A percentile compares a stretch with the other conserved stretches of the same genome.
Evolutionary conservation across 53 echinoderm and acorn worm genomes (phyloP).

Genomic region (Mesocentrotus franciscanus): DNA sequence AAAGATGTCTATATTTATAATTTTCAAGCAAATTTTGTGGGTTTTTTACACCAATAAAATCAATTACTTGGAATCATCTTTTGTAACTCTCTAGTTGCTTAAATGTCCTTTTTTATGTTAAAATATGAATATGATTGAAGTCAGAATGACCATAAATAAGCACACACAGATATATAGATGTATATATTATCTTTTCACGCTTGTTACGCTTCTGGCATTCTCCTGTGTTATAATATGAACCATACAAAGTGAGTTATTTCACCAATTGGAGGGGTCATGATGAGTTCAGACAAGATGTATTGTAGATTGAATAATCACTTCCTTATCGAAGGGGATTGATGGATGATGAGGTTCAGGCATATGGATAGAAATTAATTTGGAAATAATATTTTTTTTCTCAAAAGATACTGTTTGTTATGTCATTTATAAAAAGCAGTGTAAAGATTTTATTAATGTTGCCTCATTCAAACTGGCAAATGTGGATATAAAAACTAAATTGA

Average conservation of each 20-base stretch:
- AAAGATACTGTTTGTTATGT: neutral
- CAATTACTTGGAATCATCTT: neutral
- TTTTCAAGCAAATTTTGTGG: neutral
- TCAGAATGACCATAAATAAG: neutral
- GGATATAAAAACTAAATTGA: neutral
- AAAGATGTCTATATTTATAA: neutral
- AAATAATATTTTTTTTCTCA: no score
- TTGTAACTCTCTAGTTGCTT: neutral
- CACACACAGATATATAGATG: neutral
- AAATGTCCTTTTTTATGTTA: neutral
- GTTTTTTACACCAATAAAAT: neutral
- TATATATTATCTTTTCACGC: neutral
- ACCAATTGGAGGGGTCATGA: neutral
- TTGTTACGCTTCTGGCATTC: neutral
- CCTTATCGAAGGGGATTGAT: neutral
- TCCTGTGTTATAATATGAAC: neutral
- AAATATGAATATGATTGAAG: neutral
- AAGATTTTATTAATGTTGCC: neutral
- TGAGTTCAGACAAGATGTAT: neutral
- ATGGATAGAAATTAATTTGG: neutral
- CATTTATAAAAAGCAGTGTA: neutral
- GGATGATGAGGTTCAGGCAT: neutral
- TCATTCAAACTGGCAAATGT: neutral
- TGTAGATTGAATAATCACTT: neutral
- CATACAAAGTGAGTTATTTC: neutral